These are phyloP conservation scores for Tor tambroides DNA, from an alignment of 2,113 vertebrate species.

Conservation along the genomic window DNA sequence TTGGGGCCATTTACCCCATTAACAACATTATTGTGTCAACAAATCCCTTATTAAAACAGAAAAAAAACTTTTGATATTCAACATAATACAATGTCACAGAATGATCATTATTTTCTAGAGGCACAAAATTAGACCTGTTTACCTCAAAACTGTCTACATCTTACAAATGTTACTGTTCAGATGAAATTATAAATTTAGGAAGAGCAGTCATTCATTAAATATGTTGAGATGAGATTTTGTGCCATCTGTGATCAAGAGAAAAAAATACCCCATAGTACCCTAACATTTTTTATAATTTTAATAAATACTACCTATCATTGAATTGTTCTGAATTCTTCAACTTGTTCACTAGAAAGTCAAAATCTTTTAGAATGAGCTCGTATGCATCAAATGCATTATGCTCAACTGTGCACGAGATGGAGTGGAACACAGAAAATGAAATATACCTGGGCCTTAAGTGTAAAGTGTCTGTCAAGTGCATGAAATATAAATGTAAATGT, in stretches of 20 bases:
- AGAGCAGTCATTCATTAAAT: not conserved
- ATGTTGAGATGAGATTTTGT: not conserved
- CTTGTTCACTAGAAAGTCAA: no score
- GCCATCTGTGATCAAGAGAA: not conserved
- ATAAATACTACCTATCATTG: no score
- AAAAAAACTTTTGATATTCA: not conserved
- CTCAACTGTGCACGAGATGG: not conserved
- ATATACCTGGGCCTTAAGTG: not conserved
- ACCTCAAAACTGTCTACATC: not conserved
- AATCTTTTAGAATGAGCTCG: no score
- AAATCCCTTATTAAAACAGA: no score
- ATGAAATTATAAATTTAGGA: not conserved
- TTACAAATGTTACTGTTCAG: not conserved
- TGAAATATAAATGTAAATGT: constrained; percentile 5
- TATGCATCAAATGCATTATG: no score
- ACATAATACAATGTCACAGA: not conserved
- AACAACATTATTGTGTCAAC: no score
- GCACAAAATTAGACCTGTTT: not conserved
- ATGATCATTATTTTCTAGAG: not conserved
- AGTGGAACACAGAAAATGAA: not conserved
- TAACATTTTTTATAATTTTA: no score
- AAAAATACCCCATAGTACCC: no score
- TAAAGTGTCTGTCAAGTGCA: not conserved
- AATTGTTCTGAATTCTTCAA: no score
- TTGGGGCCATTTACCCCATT: no score